A percentile compares a stretch with the other conserved stretches of the same genome.
These are phyloP conservation scores for Hypena proboscidalis DNA, from an alignment of 2,888 invertebrate species.

Conservation along the genomic window DNA sequence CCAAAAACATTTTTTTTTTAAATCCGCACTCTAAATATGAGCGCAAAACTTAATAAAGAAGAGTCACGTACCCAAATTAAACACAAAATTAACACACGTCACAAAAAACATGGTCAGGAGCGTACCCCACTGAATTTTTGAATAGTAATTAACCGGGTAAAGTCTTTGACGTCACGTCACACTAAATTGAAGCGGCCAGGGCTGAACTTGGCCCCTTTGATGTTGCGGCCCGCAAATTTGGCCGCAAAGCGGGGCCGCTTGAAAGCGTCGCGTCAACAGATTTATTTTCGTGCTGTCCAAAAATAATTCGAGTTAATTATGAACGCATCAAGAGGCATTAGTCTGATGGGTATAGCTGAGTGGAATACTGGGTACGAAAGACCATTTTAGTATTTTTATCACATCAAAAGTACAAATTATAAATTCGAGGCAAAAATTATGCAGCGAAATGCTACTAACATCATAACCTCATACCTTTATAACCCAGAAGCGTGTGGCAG, in stretches of 20 bases:
- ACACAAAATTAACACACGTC: constrained; percentile 13
- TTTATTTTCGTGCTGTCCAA: constrained; percentile 44
- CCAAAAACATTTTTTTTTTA: too few relatives aligned
- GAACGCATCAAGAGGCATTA: constrained; percentile 39
- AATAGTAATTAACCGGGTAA: constrained; percentile 52
- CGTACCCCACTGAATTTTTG: constrained; percentile 52
- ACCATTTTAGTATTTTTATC: too few relatives aligned
- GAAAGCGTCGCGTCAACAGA: constrained; percentile 43
- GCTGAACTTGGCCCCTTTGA: constrained; percentile 46
- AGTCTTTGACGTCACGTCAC: constrained; percentile 48
- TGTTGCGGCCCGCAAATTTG: constrained; percentile 42
- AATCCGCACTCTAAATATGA: too few relatives aligned
- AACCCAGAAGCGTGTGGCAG: too few relatives aligned
- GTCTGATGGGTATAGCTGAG: constrained; percentile 19
- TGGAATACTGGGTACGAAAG: constrained; percentile 16
- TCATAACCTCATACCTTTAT: too few relatives aligned
- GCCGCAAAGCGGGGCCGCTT: constrained; percentile 35
- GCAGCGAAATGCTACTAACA: too few relatives aligned
- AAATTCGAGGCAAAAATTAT: too few relatives aligned
- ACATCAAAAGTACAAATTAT: too few relatives aligned
- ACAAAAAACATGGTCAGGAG: constrained; percentile 26
- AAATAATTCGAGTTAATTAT: constrained; percentile 45
- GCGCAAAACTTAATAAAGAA: not conserved
- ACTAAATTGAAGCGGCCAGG: constrained; percentile 47
- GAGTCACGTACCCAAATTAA: constrained; percentile 2